These are phyloP conservation scores for Erebia palarica DNA, from an alignment of 2,888 invertebrate genomes.

Conservation along the genomic window DNA sequence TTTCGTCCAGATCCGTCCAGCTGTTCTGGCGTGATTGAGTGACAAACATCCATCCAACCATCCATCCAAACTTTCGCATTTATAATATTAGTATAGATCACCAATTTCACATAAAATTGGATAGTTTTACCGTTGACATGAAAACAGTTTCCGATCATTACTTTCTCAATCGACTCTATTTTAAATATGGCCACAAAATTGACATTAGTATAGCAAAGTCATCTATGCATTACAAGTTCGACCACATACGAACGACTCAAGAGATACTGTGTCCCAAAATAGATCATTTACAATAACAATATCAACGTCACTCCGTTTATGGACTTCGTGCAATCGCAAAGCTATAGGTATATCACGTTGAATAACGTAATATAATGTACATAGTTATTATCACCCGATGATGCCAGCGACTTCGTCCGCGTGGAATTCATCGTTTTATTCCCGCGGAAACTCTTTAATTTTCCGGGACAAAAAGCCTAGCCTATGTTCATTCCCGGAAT, in stretches of 20 bases:
- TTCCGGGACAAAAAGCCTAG: too few species aligned
- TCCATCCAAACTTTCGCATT: too few species aligned
- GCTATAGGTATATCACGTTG: not conserved
- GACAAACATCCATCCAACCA: too few species aligned
- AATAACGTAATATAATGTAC: not conserved
- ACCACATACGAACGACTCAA: constrained; percentile 26
- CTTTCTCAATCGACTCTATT: not conserved
- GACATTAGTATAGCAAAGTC: constrained; percentile 30
- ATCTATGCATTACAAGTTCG: constrained; percentile 33
- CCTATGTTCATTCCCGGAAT: too few species aligned
- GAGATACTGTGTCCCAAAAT: constrained; percentile 38
- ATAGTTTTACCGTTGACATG: not conserved
- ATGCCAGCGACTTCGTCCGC: too few species aligned
- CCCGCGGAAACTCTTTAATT: too few species aligned
- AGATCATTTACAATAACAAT: constrained; percentile 33
- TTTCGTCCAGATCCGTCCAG: too few species aligned
- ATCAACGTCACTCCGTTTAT: constrained; percentile 26
- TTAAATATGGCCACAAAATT: constrained; percentile 20
- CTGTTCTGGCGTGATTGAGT: too few species aligned
- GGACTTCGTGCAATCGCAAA: constrained; percentile 21
- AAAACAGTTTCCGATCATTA: not conserved
- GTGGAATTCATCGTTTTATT: too few species aligned
- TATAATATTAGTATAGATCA: not conserved
- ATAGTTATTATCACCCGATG: not conserved
- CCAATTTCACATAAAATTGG: not conserved